A percentile compares a stretch with the other conserved stretches of the same genome.
phyloP scores from a whole-genome alignment of 2,888 invertebrate species.

The Sesia apiformis region DNA sequence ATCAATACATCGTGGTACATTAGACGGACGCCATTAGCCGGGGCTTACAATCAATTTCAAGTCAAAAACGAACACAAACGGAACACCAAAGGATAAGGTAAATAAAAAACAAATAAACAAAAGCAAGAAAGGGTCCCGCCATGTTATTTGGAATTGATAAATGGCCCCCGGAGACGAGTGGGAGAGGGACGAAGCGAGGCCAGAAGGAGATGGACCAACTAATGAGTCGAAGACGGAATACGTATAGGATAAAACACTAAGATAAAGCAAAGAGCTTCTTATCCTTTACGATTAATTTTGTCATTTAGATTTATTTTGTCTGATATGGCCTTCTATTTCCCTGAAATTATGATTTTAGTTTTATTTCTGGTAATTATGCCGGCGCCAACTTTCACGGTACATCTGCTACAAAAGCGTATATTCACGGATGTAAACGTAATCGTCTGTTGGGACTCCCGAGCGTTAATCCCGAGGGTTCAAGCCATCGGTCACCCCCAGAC shows the following conservation, averaged over 20 bases:
- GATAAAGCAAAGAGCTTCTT: slow-evolving; percentile 65
- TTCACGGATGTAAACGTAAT: slow-evolving; percentile 36
- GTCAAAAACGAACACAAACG: slow-evolving; percentile 54
- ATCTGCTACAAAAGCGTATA: slow-evolving; percentile 34
- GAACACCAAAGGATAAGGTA: slow-evolving; percentile 62
- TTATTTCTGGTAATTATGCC: not conserved
- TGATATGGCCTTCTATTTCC: not conserved
- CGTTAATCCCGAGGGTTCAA: slow-evolving; percentile 28
- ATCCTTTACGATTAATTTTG: slow-evolving; percentile 22
- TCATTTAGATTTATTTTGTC: too few relatives aligned
- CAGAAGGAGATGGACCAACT: slow-evolving; percentile 45
- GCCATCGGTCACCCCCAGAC: slow-evolving; percentile 43
- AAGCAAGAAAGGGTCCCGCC: slow-evolving; percentile 61
- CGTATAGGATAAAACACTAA: slow-evolving; percentile 47
- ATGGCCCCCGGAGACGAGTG: slow-evolving; percentile 64
- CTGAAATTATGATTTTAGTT: not conserved
- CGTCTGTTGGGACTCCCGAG: slow-evolving; percentile 32
- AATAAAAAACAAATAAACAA: slow-evolving; percentile 70
- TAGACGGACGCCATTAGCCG: slow-evolving; percentile 58
- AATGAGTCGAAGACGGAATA: slow-evolving; percentile 57
- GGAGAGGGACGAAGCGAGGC: slow-evolving; percentile 50
- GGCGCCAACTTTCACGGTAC: slow-evolving; percentile 29
- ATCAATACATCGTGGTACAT: slow-evolving; percentile 56
- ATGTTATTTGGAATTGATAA: slow-evolving; percentile 75
- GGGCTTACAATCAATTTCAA: slow-evolving; percentile 69